Conservation (phyloP, 2,888 invertebrate genomes). For the Chromoteleia sp. region DNA sequence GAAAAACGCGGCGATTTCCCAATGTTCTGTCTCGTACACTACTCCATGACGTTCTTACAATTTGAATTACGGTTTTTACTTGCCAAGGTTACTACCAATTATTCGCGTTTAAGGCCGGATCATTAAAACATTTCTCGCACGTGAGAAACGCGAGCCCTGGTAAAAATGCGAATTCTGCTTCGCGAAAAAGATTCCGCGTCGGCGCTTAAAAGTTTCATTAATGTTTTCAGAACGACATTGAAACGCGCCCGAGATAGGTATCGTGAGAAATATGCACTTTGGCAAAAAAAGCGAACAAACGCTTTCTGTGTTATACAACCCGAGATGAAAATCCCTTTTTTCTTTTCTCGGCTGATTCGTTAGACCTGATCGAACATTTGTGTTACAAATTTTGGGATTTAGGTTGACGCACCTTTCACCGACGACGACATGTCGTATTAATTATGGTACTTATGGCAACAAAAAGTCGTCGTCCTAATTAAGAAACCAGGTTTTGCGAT, state of each 20-base stretch:
- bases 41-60: constrained; percentile 25
- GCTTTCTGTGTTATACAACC: constrained; percentile 25
- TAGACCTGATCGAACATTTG: constrained; percentile 22
- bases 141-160: constrained; percentile 44
- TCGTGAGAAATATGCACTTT: constrained; percentile 45
- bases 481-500: constrained; percentile 50
- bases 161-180: constrained; percentile 43
- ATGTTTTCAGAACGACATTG: constrained; percentile 53
- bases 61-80: constrained; percentile 47
- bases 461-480: constrained; percentile 62
- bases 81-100: constrained; percentile 59
- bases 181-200: constrained; percentile 24
- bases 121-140: constrained; percentile 49
- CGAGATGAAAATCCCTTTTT: background rate
- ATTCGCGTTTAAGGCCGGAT: constrained; percentile 52
- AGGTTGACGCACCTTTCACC: constrained; percentile 56
- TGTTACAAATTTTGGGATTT: constrained; percentile 25
- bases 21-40: constrained; percentile 17
- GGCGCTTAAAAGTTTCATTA: constrained; percentile 41
- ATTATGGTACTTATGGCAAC: constrained; percentile 27
- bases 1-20: constrained; percentile 51
- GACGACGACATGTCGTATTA: constrained; percentile 41
- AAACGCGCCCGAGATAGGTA: constrained; percentile 40
- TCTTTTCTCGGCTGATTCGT: constrained; percentile 4
- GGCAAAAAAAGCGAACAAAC: constrained; percentile 6